Conservation (phyloP, 1,140 invertebrate genomes). For the Cotesia vestalis region DNA sequence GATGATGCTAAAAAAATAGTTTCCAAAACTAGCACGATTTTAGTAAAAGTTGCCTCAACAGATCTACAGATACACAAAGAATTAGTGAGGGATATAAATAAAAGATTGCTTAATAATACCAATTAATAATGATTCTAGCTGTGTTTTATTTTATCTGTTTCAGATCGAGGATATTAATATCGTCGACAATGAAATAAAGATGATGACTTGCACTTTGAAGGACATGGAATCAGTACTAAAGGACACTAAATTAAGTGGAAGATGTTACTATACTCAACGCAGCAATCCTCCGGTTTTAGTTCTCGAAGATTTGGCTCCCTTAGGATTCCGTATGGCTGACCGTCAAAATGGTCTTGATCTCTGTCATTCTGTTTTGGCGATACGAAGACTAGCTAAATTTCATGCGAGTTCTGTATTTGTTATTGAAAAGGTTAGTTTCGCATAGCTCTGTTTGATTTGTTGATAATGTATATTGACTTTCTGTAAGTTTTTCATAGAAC, state of each 20-base stretch:
- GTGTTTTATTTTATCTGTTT: background rate
- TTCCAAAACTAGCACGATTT: conserved; percentile 47
- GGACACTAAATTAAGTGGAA: conserved; percentile 43
- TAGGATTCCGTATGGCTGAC: conserved; percentile 68
- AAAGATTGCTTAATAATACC: too few relatives aligned
- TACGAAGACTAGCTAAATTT: conserved; percentile 68
- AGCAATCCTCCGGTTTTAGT: conserved; percentile 62
- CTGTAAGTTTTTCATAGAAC: conserved; percentile 29
- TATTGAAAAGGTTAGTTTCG: conserved; percentile 61
- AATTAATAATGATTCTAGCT: too few relatives aligned
- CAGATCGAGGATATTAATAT: conserved; percentile 48
- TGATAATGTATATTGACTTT: too few relatives aligned
- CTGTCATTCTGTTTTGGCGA: conserved; percentile 62
- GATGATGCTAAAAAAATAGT: conserved; percentile 29
- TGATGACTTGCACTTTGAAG: conserved; percentile 54
- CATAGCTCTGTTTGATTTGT: background rate
- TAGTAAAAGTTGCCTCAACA: conserved; percentile 49
- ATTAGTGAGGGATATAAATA: conserved; percentile 44
- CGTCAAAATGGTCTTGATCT: conserved; percentile 67
- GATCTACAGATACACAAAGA: conserved; percentile 45
- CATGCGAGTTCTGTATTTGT: conserved; percentile 69
- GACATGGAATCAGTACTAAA: conserved; percentile 56
- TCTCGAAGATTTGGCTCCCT: conserved; percentile 65
- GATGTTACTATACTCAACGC: conserved; percentile 50
- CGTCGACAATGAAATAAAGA: conserved; percentile 57